Base-by-base conservation (phyloP, 2,797 vertebrate genomes). In the Halcyon leucocephala region DNA sequence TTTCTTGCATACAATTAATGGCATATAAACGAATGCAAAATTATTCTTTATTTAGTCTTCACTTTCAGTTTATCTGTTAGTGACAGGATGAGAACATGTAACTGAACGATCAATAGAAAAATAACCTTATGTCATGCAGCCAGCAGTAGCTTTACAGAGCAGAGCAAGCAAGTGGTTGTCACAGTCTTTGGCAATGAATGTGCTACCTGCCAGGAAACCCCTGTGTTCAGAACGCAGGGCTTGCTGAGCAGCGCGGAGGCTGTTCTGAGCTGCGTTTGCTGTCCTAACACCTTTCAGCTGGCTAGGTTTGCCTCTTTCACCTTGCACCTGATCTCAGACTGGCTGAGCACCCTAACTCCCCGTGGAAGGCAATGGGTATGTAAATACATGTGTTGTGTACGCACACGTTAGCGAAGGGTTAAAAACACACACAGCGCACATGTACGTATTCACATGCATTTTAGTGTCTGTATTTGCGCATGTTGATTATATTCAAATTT, bases 381-480 rank as follows among this genome's bases (percentile, higher is more conserved):
- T 94, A 58, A 80, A 42, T 67, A 39, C 71, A 33, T 1, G 87
- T 70, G 64, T 44, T 24, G 11, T 89, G 64, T 28, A 52, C 9
- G 3, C 58, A 29, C 81, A 42, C 9, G 4, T 7, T 61, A 42
- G 86, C 29, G 8, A 81, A 42, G 62, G 82, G 49, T 74, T 55
- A 71, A 24, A 70, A 65, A 33, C 79, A 51, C 82, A 58, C 25
- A 2, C 72, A 16, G 33, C 31, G 57, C 90, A 42, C 77, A 31
- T 57, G 11, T 73, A 28, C 29, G 1, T 29, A 67, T 69, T 72
- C 25, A 5, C 41, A 37, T 42, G 83, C 55, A 20, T 79, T 33
- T 89, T 44, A 54, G 61, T 91, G 52, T 86, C 90, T 74, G 78
- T 95, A 82, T 37, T 51, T 55, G 48, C 48, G 81, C 96, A 89